Evolutionary conservation across 2,797 vertebrate genomes (phyloP).

Genomic region (Diceros bicornis): DNA sequence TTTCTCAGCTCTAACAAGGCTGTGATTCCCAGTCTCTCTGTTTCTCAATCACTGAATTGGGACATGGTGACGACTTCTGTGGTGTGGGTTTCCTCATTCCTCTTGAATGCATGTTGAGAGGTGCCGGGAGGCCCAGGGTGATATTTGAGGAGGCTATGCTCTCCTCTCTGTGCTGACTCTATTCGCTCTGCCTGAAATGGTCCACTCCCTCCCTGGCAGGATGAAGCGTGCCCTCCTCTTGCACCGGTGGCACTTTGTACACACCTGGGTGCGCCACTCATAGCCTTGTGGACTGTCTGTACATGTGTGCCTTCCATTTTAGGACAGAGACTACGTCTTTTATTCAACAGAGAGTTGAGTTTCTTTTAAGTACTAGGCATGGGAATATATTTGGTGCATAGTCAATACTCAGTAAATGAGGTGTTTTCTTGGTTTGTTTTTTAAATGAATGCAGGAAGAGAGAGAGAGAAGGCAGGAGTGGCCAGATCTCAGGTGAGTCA

Average conservation of each 20-base stretch:
- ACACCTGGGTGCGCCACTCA: accelerated
- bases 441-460: background rate
- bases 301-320: no score
- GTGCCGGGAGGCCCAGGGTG: background rate
- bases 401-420: background rate
- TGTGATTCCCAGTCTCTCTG: background rate
- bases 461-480: background rate
- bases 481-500: background rate
- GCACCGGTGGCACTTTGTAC: background rate
- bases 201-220: background rate
- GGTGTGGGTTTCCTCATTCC: background rate
- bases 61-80: background rate
- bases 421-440: background rate
- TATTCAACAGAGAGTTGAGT: background rate
- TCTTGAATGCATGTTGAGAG: no score
- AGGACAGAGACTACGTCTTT: background rate
- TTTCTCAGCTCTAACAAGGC: background rate
- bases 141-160: accelerated
- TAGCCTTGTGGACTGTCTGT: no score
- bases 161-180: accelerated
- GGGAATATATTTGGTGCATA: background rate
- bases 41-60: background rate
- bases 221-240: background rate
- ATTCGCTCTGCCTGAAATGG: background rate
- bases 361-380: background rate